Evolutionary conservation across 2,113 vertebrate genomes (phyloP), one percentile per base, ranked within the genome.

Genomic region (Heterocephalus glaber): DNA sequence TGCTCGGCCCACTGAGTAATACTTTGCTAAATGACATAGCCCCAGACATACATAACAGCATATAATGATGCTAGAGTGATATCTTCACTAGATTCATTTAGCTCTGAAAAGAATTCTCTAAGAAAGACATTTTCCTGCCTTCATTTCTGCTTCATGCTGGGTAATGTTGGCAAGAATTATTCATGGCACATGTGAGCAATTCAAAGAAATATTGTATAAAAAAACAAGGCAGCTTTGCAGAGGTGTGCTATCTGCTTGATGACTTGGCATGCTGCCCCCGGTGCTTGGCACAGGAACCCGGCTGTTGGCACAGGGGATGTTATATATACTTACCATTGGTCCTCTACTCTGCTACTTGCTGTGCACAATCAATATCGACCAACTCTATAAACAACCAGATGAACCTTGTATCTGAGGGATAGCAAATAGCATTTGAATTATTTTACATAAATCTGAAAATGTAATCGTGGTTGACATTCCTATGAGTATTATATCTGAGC

Each of bases 21-120:
- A 95, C 96, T 98, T 98, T 97, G 89, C 96, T 98, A 98, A 98
- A 98, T 98, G 97, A 98, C 98, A 98, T 83, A 97, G 89, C 92
- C 94, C 96, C 95, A 1, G 96, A 95, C 98, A 97, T 95, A 97
- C 95, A 96, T 95, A 98, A 98, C 97, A 98, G 72, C 96, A 89
- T 97, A 97, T 98, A 97, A 98, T 98, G 97, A 98, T 66, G 97
- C 44, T 94, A 93, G 30, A 97, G 94, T 97, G 90, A 91, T 98
- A 97, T 96, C 97, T 98, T 98, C 96, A 96, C 97, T 97, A 94
- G 96, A 89, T 96, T 58, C 77, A 87, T 93, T 97, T 96, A 97
- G 89, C 54, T 96, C 61, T 96, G 92, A 95, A 91, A 96, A 98
- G 96, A 96, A 98, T 89, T 93, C 89, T 98, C 97, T 66, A 97